Base-by-base conservation (phyloP, 2,113 vertebrate genomes). In the Percina caprodes region DNA sequence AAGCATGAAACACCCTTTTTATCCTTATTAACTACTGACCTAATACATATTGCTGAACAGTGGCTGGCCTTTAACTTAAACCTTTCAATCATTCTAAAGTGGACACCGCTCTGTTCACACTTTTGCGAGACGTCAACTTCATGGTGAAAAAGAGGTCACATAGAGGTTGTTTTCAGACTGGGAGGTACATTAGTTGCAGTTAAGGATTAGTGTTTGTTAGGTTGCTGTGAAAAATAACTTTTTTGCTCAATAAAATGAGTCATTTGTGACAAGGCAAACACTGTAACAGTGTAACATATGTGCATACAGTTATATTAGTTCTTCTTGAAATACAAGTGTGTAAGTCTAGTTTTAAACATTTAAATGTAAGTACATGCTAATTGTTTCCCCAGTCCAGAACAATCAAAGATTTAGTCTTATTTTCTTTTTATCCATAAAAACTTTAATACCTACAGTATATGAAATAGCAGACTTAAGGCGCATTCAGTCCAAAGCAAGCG, bases 21-120 rank as follows among this genome's bases (percentile, higher is more conserved):
- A 26, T n/a, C 59, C 55, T 61, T 78, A 88, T 83, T 75, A 78
- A 88, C 83, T 82, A 88, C 90, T 86, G 71, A 80, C 69, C 61
- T 69, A 30, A 84, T 69, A 70, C 6, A 56, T 80, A 26, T 35
- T 54, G 2, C 63, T 71, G 12, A 62, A 67, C 48, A 6, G 62
- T 52, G 59, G 58, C 79, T 59, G 72, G 13, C 33, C 51, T 69
- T 78, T 26, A 74, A 75, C 79, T 65, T 42, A 9, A 63, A 48
- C 19, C 26, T 33, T 46, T 88, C 55, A 82, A 16, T 92, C 68
- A 83, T 61, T 79, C 5, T 19, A n/a, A 61, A 76, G 67, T 10
- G 12, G 45, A 14, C 3, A 18, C 59, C 42, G 58, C 23, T 83
- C 18, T 4, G 33, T 62, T 65, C 39, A 39, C 62, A 79, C n/a